Percentiles rank a stretch among this genome's conserved stretches.
These are phyloP conservation scores for Carettochelys insculpta DNA, from an alignment of 2,113 vertebrate species.

Conservation along the genomic window DNA sequence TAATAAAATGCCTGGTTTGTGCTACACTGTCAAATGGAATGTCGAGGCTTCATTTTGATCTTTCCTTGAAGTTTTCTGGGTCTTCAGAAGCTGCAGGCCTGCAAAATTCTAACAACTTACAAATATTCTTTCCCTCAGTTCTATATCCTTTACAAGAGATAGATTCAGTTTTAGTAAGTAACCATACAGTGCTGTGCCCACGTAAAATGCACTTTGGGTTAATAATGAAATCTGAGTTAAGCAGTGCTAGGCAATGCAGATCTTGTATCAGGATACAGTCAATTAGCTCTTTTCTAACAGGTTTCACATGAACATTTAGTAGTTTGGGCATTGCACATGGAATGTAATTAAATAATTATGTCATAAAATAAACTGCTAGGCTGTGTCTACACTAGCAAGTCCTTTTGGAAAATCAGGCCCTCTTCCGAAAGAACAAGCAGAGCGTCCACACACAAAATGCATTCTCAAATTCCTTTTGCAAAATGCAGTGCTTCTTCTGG, in stretches of 20 bases:
- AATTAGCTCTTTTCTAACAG: slow-evolving; percentile 24
- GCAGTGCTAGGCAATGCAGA: neutral
- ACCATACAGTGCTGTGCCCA: neutral
- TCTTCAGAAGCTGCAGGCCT: neutral
- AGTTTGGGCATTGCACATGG: neutral
- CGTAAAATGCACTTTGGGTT: slow-evolving; percentile 52
- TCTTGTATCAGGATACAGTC: neutral
- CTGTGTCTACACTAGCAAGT: too few species aligned
- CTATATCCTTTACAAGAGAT: slow-evolving; percentile 19
- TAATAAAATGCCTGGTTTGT: neutral
- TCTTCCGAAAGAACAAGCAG: too few species aligned
- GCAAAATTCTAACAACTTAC: neutral
- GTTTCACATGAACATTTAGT: neutral
- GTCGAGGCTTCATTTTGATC: neutral
- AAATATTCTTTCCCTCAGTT: slow-evolving; percentile 33
- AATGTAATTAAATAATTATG: neutral
- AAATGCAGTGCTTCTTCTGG: too few species aligned
- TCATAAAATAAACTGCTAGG: too few species aligned
- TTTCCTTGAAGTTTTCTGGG: neutral
- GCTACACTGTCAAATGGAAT: neutral
- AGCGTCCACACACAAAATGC: too few species aligned
- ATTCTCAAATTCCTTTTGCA: too few species aligned
- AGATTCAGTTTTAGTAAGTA: slow-evolving; percentile 51
- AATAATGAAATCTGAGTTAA: neutral
- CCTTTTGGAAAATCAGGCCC: too few species aligned